These are phyloP conservation scores for Drosophila diplacantha DNA, from an alignment of 2,888 invertebrate species.

Conservation along the genomic window DNA sequence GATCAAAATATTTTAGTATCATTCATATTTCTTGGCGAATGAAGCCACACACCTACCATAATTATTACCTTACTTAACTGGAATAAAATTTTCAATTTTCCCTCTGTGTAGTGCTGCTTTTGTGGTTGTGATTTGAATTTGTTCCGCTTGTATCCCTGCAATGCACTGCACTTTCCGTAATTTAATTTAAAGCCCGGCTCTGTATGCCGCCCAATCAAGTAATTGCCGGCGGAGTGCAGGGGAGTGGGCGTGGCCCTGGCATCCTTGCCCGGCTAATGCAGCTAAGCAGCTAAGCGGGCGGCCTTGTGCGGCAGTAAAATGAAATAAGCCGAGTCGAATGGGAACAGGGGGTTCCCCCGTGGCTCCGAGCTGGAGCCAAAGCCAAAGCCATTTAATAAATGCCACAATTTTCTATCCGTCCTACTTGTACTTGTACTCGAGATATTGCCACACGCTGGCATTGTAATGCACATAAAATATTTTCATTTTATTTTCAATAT, in stretches of 20 bases:
- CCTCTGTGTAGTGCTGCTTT: background rate
- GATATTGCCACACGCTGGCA: constrained; percentile 58
- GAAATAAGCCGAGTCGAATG: constrained; percentile 36
- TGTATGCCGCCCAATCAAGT: constrained; percentile 46
- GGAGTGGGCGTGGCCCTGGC: constrained; percentile 10
- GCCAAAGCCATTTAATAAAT: constrained; percentile 67
- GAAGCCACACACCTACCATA: background rate
- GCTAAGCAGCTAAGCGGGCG: constrained; percentile 35
- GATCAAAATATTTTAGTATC: too few relatives aligned
- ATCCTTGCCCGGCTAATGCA: constrained; percentile 34
- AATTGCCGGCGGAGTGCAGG: constrained; percentile 27
- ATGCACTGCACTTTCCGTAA: constrained; percentile 48
- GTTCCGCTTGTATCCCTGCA: constrained; percentile 18
- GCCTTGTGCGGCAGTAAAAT: constrained; percentile 45
- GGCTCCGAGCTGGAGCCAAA: constrained; percentile 24
- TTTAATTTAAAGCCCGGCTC: constrained; percentile 59
- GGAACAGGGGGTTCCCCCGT: constrained; percentile 9
- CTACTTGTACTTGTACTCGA: constrained; percentile 38
- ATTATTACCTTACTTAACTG: background rate
- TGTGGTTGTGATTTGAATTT: constrained; percentile 18
- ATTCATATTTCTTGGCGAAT: background rate
- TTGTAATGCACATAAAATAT: constrained; percentile 66
- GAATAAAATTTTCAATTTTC: background rate
- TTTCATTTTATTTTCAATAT: constrained; percentile 69
- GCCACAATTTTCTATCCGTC: constrained; percentile 62